These are phyloP conservation scores for Epizoanthus illoricatus DNA, from an alignment of 92 coral and sea anemone genomes.

Conservation along the genomic window DNA sequence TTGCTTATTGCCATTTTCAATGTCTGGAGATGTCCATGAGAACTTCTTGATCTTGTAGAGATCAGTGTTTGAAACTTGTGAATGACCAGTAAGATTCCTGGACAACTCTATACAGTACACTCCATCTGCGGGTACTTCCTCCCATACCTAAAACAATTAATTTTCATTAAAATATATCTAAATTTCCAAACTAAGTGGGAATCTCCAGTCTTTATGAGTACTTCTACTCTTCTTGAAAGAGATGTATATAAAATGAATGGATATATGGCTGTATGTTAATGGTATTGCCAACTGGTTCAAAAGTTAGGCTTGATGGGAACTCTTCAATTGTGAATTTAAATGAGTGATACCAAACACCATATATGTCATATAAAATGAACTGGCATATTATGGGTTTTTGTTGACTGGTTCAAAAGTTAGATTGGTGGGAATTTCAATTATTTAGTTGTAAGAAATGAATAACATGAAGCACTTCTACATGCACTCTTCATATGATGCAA, in stretches of 20 bases:
- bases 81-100: neutral
- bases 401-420: too few relatives aligned
- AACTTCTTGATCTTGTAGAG: constrained; percentile 48
- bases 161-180: neutral
- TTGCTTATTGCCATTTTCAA: neutral
- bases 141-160: constrained; percentile 65
- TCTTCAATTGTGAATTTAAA: too few relatives aligned
- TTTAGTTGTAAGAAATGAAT: too few relatives aligned
- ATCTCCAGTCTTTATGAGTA: neutral
- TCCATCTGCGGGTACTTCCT: constrained; percentile 93
- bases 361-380: too few relatives aligned
- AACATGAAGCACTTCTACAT: too few relatives aligned
- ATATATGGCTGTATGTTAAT: too few relatives aligned
- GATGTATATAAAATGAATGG: neutral
- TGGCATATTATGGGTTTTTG: too few relatives aligned
- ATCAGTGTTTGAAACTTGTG: neutral
- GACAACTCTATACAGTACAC: constrained; percentile 76
- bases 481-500: too few relatives aligned
- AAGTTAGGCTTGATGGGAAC: too few relatives aligned
- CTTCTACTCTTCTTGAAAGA: neutral
- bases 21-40: constrained; percentile 48
- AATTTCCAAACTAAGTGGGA: neutral
- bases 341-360: too few relatives aligned
- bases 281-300: too few relatives aligned
- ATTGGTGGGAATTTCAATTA: too few relatives aligned